phyloP scores from a whole-genome alignment of 1,140 invertebrate genomes.

The Scylla paramamosain region DNA sequence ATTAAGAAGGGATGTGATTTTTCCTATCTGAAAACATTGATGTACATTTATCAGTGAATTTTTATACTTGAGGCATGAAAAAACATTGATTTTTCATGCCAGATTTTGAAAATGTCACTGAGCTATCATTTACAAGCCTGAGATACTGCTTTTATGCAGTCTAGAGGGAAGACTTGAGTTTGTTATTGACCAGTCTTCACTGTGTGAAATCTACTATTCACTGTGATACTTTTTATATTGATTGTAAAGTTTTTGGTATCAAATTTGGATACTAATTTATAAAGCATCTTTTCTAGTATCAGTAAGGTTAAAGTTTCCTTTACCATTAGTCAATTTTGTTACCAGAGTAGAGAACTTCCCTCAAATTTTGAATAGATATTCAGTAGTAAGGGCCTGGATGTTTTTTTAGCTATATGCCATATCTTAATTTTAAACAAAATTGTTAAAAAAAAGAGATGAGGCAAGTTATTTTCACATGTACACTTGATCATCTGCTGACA shows the following conservation, averaged over 20 bases:
- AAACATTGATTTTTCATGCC: neutral
- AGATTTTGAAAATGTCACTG: neutral
- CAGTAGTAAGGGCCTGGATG: too few relatives aligned
- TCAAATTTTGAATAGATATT: too few relatives aligned
- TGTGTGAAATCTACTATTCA: neutral
- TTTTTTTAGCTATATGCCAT: too few relatives aligned
- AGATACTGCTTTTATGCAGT: neutral
- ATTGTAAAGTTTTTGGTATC: neutral
- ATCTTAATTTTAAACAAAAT: too few relatives aligned
- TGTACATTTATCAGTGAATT: neutral
- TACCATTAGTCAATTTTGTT: too few relatives aligned
- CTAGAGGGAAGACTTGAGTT: neutral
- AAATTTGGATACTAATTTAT: neutral
- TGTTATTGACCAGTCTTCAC: neutral
- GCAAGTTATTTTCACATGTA: too few relatives aligned
- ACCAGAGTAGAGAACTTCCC: too few relatives aligned
- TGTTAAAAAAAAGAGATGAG: too few relatives aligned
- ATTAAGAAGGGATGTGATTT: neutral
- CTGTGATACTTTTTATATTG: constrained; percentile 15
- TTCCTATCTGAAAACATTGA: neutral
- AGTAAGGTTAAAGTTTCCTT: too few relatives aligned
- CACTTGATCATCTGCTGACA: too few relatives aligned
- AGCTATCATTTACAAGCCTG: neutral
- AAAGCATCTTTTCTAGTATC: neutral
- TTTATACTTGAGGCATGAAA: neutral